Percentiles rank a stretch among this genome's conserved stretches.
These are phyloP conservation scores for Drosophila formosana DNA, from an alignment of 2,888 invertebrate species.

Conservation along the genomic window DNA sequence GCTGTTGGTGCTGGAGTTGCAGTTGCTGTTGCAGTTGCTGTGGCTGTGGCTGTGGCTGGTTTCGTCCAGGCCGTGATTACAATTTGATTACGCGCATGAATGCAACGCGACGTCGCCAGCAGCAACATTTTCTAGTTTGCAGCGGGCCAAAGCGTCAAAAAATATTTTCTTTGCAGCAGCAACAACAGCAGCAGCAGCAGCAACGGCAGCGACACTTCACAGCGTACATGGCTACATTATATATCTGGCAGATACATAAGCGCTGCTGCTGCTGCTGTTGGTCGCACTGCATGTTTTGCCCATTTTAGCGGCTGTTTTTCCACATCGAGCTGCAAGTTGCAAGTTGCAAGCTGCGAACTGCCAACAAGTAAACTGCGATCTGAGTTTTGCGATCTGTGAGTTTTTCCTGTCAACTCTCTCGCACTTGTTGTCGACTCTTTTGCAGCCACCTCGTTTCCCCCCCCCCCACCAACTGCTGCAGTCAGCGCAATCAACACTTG, in stretches of 20 bases:
- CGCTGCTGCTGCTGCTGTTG: conserved; percentile 61
- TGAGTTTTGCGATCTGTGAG: conserved; percentile 55
- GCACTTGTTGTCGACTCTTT: conserved; percentile 64
- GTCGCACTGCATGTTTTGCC: conserved; percentile 77
- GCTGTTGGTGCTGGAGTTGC: conserved; percentile 52
- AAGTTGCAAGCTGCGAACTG: conserved; percentile 43
- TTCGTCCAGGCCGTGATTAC: conserved; percentile 77
- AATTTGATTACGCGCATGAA: conserved; percentile 82
- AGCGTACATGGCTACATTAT: conserved; percentile 64
- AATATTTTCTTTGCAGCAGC: conserved; percentile 77
- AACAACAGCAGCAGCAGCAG: conserved; percentile 17
- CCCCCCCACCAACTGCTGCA: neutral
- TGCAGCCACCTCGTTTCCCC: neutral
- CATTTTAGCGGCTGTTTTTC: conserved; percentile 77
- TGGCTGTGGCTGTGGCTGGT: conserved; percentile 56
- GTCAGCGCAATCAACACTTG: conserved; percentile 78
- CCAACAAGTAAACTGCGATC: conserved; percentile 50
- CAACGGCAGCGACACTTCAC: conserved; percentile 27
- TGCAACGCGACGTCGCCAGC: conserved; percentile 70
- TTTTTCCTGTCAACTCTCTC: conserved; percentile 77
- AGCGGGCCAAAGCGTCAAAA: conserved; percentile 75
- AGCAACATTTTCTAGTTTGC: conserved; percentile 71
- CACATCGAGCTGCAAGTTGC: conserved; percentile 43
- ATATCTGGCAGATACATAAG: conserved; percentile 77
- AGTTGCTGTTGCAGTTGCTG: conserved; percentile 36